Evolutionary conservation across 2,797 vertebrate genomes (phyloP).

Genomic region (Emys orbicularis): DNA sequence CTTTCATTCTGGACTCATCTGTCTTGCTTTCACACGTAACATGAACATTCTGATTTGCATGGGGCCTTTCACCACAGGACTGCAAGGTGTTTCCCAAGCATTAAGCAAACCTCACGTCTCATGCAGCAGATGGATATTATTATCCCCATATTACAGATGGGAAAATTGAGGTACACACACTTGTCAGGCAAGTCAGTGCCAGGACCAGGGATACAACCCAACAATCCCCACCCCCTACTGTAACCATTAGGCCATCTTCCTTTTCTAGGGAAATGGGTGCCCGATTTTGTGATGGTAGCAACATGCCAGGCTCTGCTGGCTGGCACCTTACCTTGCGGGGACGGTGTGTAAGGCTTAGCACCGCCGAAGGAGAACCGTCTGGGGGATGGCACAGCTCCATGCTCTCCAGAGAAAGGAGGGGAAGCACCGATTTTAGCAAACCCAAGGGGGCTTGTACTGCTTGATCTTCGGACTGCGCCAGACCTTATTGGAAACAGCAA

Average conservation of each 20-base stretch:
- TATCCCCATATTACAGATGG: background rate
- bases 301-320: background rate
- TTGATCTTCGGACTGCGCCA: slow-evolving; percentile 80
- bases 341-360: slow-evolving; percentile 85
- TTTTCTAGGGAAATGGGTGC: background rate
- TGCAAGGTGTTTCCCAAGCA: slow-evolving; percentile 19
- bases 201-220: background rate
- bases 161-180: background rate
- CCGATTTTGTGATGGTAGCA: background rate
- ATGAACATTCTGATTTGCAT: background rate
- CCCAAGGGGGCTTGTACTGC: slow-evolving; percentile 80
- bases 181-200: background rate
- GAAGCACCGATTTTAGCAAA: slow-evolving; percentile 85
- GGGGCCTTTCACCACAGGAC: slow-evolving; percentile 4
- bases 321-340: slow-evolving; percentile 85
- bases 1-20: background rate
- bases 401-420: slow-evolving; percentile 83
- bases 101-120: slow-evolving; percentile 36
- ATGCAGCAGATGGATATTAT: slow-evolving; percentile 1
- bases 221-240: background rate
- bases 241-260: background rate
- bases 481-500: slow-evolving; percentile 77
- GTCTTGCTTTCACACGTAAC: background rate
- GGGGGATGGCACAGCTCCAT: slow-evolving; percentile 67
- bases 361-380: slow-evolving; percentile 84